Conservation (phyloP, 2,888 invertebrate species). For the Megamerina dolium region DNA sequence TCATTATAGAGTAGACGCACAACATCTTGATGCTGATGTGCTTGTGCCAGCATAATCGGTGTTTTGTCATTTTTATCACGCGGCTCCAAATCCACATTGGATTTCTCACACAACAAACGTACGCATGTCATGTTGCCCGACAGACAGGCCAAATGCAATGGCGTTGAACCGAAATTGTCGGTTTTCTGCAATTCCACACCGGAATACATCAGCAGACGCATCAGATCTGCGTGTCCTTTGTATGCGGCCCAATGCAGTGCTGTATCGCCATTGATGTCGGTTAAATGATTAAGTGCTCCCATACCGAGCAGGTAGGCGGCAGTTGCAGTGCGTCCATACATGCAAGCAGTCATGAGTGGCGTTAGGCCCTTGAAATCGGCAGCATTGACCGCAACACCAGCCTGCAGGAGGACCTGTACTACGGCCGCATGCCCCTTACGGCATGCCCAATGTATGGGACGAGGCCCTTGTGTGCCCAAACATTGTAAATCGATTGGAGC, state of each 20-base stretch:
- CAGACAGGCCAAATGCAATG: slow-evolving; percentile 81
- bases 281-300: slow-evolving; percentile 78
- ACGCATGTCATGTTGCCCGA: slow-evolving; percentile 85
- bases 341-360: slow-evolving; percentile 85
- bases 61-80: slow-evolving; percentile 90
- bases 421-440: slow-evolving; percentile 87
- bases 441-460: slow-evolving; percentile 92
- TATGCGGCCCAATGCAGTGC: slow-evolving; percentile 93
- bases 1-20: slow-evolving; percentile 75
- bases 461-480: slow-evolving; percentile 72
- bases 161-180: slow-evolving; percentile 89
- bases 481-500: slow-evolving; percentile 83
- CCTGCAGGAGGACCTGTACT: slow-evolving; percentile 70
- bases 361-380: slow-evolving; percentile 82
- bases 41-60: slow-evolving; percentile 81
- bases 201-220: slow-evolving; percentile 81
- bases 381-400: slow-evolving; percentile 82
- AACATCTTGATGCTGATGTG: slow-evolving; percentile 80
- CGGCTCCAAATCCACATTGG: slow-evolving; percentile 79
- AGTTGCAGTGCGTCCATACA: slow-evolving; percentile 87
- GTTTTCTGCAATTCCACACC: slow-evolving; percentile 84
- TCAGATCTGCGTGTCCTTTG: slow-evolving; percentile 80
- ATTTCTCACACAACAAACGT: slow-evolving; percentile 82
- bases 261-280: slow-evolving; percentile 89
- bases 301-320: slow-evolving; percentile 86